Conservation (phyloP, 2,113 vertebrate genomes). For the Plecotus auritus region DNA sequence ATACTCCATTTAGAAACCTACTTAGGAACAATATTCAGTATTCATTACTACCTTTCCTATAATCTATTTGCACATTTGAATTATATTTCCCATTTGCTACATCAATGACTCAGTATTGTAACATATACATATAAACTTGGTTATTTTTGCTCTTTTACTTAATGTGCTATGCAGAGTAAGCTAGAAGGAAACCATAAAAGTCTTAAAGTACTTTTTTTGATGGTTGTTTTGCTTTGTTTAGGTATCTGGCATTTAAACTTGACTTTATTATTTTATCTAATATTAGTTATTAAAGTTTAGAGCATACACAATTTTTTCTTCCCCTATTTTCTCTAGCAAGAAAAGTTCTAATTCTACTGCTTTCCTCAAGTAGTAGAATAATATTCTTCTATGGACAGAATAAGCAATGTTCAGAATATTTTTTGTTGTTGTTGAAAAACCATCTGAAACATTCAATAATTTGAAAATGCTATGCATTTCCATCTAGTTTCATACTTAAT, state of each 20-base stretch:
- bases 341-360: neutral
- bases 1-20: constrained; percentile 28
- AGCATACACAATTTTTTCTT: neutral
- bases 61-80: constrained; percentile 36
- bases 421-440: constrained; percentile 13
- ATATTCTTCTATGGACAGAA: neutral
- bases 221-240: constrained; percentile 23
- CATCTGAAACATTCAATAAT: neutral
- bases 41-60: constrained; percentile 1
- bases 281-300: constrained; percentile 18
- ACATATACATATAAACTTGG: constrained; percentile 18
- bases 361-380: neutral
- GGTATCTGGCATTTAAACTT: constrained; percentile 27
- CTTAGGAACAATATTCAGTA: constrained; percentile 8
- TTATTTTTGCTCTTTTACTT: constrained; percentile 38
- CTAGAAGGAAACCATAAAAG: constrained; percentile 33
- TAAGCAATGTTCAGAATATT: neutral
- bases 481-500: neutral
- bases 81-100: neutral
- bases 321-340: neutral
- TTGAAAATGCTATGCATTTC: neutral
- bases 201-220: constrained; percentile 36
- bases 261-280: constrained; percentile 48
- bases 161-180: neutral
- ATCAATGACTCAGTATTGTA: constrained; percentile 23